phyloP scores from a whole-genome alignment of 2,888 invertebrate genomes.

The Xylocampa areola region DNA sequence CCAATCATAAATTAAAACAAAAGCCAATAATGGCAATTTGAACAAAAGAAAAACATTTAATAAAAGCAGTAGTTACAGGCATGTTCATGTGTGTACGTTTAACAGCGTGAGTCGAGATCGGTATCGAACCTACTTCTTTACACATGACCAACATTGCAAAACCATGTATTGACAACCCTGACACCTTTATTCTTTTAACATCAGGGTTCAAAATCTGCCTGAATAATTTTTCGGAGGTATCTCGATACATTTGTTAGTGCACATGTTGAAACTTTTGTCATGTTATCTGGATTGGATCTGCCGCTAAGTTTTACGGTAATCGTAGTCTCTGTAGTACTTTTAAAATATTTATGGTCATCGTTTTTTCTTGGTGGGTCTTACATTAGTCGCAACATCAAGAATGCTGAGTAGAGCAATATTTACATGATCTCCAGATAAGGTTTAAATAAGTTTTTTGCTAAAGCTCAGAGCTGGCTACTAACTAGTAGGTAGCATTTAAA shows the following conservation, averaged over 20 bases:
- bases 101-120: slow-evolving; percentile 74
- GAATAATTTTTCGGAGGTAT: slow-evolving; percentile 21
- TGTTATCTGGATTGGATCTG: slow-evolving; percentile 80
- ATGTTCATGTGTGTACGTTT: slow-evolving; percentile 74
- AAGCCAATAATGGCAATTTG: slow-evolving; percentile 55
- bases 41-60: slow-evolving; percentile 61
- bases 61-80: slow-evolving; percentile 74
- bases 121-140: slow-evolving; percentile 76
- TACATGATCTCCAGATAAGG: slow-evolving; percentile 54
- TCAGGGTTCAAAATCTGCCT: slow-evolving; percentile 33
- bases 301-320: slow-evolving; percentile 83
- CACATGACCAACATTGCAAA: slow-evolving; percentile 56
- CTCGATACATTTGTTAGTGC: slow-evolving; percentile 49
- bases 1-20: slow-evolving; percentile 51
- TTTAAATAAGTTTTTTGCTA: slow-evolving; percentile 38
- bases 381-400: slow-evolving; percentile 60
- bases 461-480: slow-evolving; percentile 29
- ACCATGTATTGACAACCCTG: slow-evolving; percentile 1
- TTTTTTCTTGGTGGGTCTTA: slow-evolving; percentile 65
- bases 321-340: slow-evolving; percentile 68
- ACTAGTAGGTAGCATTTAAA: slow-evolving; percentile 20
- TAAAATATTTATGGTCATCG: slow-evolving; percentile 73
- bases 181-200: slow-evolving; percentile 2
- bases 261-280: slow-evolving; percentile 81
- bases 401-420: slow-evolving; percentile 45